Percentiles rank a stretch among this genome's conserved stretches.
Conservation (phyloP, 1,140 invertebrate species). For the Prorops nasuta region DNA sequence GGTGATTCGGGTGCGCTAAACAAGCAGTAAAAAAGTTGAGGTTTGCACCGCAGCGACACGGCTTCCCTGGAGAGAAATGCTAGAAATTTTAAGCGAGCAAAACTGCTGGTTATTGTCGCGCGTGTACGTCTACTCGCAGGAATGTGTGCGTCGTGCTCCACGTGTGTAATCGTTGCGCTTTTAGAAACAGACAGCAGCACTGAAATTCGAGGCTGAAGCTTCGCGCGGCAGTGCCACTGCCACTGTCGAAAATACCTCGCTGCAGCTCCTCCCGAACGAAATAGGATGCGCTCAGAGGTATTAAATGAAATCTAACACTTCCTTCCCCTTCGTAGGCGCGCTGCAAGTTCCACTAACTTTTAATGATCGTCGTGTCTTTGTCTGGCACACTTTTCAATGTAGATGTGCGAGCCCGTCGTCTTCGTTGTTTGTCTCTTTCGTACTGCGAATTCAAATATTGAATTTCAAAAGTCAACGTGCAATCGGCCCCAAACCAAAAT, state of each 20-base stretch:
- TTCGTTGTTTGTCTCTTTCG: background rate
- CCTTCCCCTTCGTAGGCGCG: background rate
- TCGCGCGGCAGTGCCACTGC: constrained; percentile 3
- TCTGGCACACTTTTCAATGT: background rate
- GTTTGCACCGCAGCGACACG: constrained; percentile 15
- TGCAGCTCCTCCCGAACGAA: background rate
- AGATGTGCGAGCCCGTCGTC: too few species aligned
- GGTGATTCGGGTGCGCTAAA: constrained; percentile 31
- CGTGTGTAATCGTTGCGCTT: constrained; percentile 23
- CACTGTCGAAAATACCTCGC: background rate
- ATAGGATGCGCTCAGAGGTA: background rate
- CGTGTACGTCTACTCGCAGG: too few species aligned
- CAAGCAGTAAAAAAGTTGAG: constrained; percentile 32
- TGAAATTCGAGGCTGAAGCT: constrained; percentile 26
- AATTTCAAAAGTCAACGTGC: too few species aligned
- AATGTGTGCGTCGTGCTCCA: too few species aligned
- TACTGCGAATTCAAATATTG: too few species aligned
- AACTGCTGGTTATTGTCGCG: too few species aligned
- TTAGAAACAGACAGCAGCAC: too few species aligned
- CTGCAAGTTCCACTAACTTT: background rate
- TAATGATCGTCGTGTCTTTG: background rate
- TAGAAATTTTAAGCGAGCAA: constrained; percentile 22
- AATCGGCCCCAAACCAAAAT: too few species aligned
- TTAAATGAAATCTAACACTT: background rate
- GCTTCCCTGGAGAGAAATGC: constrained; percentile 18